Evolutionary conservation across 2,888 invertebrate species (phyloP), one percentile per base, ranked within the genome.

Genomic region (Polyommatus icarus): DNA sequence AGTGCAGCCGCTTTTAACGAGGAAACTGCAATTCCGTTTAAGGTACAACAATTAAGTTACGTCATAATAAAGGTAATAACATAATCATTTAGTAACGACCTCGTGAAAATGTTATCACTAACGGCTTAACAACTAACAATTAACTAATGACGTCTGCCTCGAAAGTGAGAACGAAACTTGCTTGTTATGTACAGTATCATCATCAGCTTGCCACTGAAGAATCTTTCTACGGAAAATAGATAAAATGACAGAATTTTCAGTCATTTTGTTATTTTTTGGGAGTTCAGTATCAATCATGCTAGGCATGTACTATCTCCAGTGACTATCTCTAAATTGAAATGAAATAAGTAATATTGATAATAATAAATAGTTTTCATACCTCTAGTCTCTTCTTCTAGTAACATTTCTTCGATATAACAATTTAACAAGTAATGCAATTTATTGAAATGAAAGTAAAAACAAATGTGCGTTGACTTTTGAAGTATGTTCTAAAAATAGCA

Each of bases 151-250:
- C 73, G 73, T 73, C 50, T 73, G 20, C 15, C 12, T 73, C 46
- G 73, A 73, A 73, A 73, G 73, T 73, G 73, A 40, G 73, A 73
- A 73, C 46, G 67, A 67, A 67, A 29, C 67, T 67, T 67, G 67
- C 29, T 67, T 29, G 29, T 67, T 67, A 29, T 3, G 15, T 32
- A 29, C 67, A 67, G 18, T 32, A 15, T 32, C 67, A 67, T 67
- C 67, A 67, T 67, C 29, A 67, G 29, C 7, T 0, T 24, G 12
- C 24, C 10, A 61, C 24, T 2, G 24, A 61, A 24, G 24, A 20
- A 61, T 61, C 20, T 61, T 20, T 8, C 20, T n/a, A 59, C 59
- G 18, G 2, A 20, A 8, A 20, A 59, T 40, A 40, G 10, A 40
- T 10, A 10, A 40, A 40, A 3, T 40, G 18, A 20, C 20, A 59